phyloP scores from a whole-genome alignment of 2,888 invertebrate genomes.

The Nemotelus pantherinus region DNA sequence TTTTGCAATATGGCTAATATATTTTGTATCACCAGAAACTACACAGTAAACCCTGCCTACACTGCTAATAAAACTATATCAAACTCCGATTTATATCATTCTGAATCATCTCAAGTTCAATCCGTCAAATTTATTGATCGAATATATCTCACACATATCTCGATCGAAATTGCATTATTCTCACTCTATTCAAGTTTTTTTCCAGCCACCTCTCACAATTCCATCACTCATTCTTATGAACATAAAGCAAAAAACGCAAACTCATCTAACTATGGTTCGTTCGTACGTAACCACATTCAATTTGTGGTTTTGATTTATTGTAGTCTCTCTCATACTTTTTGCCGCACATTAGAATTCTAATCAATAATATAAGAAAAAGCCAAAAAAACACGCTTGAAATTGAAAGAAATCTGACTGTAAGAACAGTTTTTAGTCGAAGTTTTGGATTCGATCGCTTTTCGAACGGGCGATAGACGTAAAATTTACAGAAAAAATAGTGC shows the following conservation, averaged over 20 bases:
- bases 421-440: neutral
- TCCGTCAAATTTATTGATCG: neutral
- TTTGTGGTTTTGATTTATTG: conserved; percentile 36
- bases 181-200: neutral
- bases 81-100: too few species aligned
- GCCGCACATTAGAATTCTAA: conserved; percentile 29
- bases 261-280: conserved; percentile 19
- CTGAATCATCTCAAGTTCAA: too few species aligned
- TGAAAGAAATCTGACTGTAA: conserved; percentile 11
- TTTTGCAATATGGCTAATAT: too few species aligned
- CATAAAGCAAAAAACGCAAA: conserved; percentile 18
- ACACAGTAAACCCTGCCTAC: too few species aligned
- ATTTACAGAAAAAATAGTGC: neutral
- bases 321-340: conserved; percentile 25
- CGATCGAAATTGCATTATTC: neutral
- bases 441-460: too few species aligned
- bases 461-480: neutral
- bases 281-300: conserved; percentile 31
- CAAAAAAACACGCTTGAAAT: neutral
- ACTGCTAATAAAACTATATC: too few species aligned
- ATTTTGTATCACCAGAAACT: too few species aligned
- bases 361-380: conserved; percentile 28
- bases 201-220: too few species aligned
- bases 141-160: neutral
- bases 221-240: neutral